phyloP scores from a whole-genome alignment of 2,888 invertebrate genomes.

The Athalia rosae region DNA sequence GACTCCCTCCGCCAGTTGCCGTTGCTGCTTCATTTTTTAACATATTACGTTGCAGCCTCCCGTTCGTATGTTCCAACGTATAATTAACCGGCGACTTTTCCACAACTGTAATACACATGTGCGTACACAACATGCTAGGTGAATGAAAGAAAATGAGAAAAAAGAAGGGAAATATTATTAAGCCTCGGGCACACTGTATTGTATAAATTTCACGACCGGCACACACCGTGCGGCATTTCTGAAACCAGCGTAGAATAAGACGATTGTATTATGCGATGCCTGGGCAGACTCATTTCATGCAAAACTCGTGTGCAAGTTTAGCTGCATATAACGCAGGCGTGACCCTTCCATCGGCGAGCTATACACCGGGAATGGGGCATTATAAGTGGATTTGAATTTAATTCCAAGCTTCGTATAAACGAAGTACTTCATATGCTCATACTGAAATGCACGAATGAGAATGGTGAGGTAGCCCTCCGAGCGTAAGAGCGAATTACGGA shows the following conservation, averaged over 20 bases:
- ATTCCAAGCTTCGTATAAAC: slow-evolving; percentile 9
- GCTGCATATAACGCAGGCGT: slow-evolving; percentile 41
- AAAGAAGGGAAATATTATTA: slow-evolving; percentile 5
- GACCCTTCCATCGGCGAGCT: slow-evolving; percentile 26
- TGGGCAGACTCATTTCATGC: slow-evolving; percentile 37
- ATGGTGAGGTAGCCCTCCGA: background rate
- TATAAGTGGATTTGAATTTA: slow-evolving; percentile 36
- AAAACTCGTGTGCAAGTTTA: slow-evolving; percentile 36
- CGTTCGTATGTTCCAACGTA: background rate
- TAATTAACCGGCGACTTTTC: slow-evolving; percentile 25
- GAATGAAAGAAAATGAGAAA: background rate
- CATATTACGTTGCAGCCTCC: background rate
- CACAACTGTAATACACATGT: background rate
- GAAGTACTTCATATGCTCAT: background rate
- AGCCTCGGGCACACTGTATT: slow-evolving; percentile 17
- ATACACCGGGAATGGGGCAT: slow-evolving; percentile 10
- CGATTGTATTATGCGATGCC: slow-evolving; percentile 13
- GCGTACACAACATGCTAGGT: background rate
- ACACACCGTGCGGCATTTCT: background rate
- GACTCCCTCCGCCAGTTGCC: background rate
- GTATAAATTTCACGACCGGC: slow-evolving; percentile 25
- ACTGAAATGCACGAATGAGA: background rate
- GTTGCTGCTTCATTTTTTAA: slow-evolving; percentile 10
- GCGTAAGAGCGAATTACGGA: background rate
- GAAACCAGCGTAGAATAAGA: slow-evolving; percentile 24